phyloP scores from a whole-genome alignment of 1,140 invertebrate species.

The Drosophila bifasciata region DNA sequence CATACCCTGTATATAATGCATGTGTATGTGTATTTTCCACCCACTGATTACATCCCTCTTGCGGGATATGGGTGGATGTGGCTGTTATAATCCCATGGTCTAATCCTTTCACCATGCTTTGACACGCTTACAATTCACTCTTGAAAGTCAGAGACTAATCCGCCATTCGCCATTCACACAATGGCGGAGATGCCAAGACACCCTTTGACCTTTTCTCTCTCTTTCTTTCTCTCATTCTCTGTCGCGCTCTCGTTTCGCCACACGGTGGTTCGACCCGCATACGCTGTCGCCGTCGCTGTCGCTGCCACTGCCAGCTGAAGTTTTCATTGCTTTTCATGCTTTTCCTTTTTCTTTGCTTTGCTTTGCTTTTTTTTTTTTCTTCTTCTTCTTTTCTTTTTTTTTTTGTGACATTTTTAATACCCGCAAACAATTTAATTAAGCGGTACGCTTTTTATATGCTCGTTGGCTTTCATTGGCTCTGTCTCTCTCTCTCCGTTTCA shows the following conservation, averaged over 20 bases:
- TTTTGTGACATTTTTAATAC: constrained; percentile 75
- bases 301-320: constrained; percentile 50
- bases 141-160: constrained; percentile 73
- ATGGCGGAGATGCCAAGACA: constrained; percentile 49
- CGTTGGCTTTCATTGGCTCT: constrained; percentile 37
- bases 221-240: neutral
- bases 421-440: constrained; percentile 82
- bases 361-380: neutral
- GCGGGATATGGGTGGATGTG: neutral
- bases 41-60: neutral
- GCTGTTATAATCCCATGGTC: constrained; percentile 65
- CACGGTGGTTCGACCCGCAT: constrained; percentile 59
- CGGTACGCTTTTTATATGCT: constrained; percentile 64
- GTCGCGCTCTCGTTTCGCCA: constrained; percentile 45
- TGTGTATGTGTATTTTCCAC: neutral
- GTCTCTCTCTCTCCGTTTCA: too few species aligned
- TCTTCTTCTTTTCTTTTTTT: constrained; percentile 34
- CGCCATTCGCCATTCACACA: constrained; percentile 47
- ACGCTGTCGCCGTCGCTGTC: neutral
- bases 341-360: constrained; percentile 9
- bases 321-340: constrained; percentile 58
- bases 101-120: constrained; percentile 77
- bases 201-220: constrained; percentile 21
- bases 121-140: constrained; percentile 78
- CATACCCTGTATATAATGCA: too few species aligned